phyloP scores from a whole-genome alignment of 2,888 invertebrate genomes.

The Pseudolycoriella hygida region DNA sequence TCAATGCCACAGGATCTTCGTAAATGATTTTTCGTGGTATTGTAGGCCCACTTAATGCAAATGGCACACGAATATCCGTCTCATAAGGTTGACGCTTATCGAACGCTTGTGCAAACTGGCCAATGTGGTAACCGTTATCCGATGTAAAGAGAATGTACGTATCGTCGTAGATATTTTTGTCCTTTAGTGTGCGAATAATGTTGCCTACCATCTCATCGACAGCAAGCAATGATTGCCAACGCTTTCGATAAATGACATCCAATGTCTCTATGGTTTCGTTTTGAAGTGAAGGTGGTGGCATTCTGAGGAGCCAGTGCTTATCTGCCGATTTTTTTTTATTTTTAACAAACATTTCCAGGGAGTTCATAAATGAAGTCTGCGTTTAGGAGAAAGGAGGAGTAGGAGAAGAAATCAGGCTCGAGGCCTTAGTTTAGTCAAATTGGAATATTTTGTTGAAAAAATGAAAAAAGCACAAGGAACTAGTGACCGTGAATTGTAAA shows the following conservation, averaged over 20 bases:
- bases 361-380: no score
- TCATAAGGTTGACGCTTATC: slow-evolving; percentile 87
- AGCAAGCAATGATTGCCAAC: slow-evolving; percentile 66
- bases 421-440: no score
- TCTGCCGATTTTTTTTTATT: no score
- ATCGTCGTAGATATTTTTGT: slow-evolving; percentile 38
- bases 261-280: slow-evolving; percentile 36
- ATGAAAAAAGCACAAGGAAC: no score
- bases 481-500: no score
- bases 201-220: slow-evolving; percentile 70
- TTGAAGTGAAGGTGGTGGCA: slow-evolving; percentile 49
- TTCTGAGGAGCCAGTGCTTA: slow-evolving; percentile 70
- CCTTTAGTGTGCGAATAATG: slow-evolving; percentile 38
- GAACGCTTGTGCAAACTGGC: slow-evolving; percentile 73
- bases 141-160: slow-evolving; percentile 75
- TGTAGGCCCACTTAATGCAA: slow-evolving; percentile 61
- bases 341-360: no score
- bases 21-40: slow-evolving; percentile 32
- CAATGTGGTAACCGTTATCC: slow-evolving; percentile 83
- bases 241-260: slow-evolving; percentile 50
- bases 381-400: no score
- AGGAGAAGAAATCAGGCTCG: no score
- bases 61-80: slow-evolving; percentile 69
- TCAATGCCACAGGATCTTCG: slow-evolving; percentile 43
- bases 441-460: no score